Evolutionary conservation across 2,113 vertebrate genomes (phyloP).

Genomic region (Microcebus lehilahytsara): DNA sequence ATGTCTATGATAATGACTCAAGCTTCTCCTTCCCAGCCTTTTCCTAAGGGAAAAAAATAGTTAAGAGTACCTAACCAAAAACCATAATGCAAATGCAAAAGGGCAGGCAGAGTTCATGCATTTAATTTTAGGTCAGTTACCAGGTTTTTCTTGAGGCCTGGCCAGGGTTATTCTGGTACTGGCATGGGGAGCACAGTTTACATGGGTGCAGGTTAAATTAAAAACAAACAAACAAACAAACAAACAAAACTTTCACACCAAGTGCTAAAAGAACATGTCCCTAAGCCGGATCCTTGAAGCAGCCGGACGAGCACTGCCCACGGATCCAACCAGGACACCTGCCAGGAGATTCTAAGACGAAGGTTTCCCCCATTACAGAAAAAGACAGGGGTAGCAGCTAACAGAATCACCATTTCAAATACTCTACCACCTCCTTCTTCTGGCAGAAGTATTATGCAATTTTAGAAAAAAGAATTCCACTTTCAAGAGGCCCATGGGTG

Average conservation of each 20-base stretch:
- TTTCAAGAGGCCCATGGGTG: neutral
- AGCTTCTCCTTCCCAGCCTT: neutral
- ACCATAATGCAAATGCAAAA: slow-evolving; percentile 32
- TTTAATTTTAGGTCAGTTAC: slow-evolving; percentile 74
- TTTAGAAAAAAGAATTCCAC: neutral
- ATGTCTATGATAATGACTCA: neutral
- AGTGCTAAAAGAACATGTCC: neutral
- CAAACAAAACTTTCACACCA: slow-evolving; percentile 25
- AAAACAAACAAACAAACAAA: slow-evolving; percentile 64
- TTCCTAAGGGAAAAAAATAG: neutral
- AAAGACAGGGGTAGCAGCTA: neutral
- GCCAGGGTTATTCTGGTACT: slow-evolving; percentile 68
- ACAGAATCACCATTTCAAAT: neutral
- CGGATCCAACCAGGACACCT: neutral
- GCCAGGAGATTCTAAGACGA: neutral
- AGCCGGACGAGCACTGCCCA: neutral
- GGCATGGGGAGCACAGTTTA: neutral
- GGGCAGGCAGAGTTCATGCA: slow-evolving; percentile 51
- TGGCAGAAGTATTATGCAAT: neutral
- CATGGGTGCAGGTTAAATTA: slow-evolving; percentile 30
- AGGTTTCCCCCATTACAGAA: neutral
- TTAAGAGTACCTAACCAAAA: slow-evolving; percentile 27
- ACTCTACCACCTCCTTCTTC: neutral
- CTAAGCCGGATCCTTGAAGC: neutral
- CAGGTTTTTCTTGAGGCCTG: slow-evolving; percentile 58